phyloP scores from a whole-genome alignment of 2,113 vertebrate genomes.

The Megaptera novaeangliae region DNA sequence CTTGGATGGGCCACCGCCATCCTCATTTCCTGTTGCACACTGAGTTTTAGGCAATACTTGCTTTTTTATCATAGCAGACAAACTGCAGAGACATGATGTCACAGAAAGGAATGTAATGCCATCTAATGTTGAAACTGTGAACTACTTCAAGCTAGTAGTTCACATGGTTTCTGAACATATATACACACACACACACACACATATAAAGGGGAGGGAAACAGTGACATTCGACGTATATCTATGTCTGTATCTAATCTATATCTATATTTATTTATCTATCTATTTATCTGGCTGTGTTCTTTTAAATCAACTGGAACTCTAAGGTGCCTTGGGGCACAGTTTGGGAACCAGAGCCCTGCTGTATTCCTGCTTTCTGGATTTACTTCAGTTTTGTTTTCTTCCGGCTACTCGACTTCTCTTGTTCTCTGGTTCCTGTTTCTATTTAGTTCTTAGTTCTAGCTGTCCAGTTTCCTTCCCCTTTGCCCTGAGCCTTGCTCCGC shows the following conservation, averaged over 20 bases:
- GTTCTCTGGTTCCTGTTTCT: conserved; percentile 15
- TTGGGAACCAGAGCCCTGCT: neutral
- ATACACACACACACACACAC: rapidly evolving
- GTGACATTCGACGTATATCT: neutral
- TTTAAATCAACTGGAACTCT: neutral
- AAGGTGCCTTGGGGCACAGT: neutral
- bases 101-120: neutral
- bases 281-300: neutral
- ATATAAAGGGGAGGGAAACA: neutral
- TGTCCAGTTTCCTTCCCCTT: neutral
- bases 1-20: rapidly evolving
- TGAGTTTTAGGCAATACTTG: neutral
- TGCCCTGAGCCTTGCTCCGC: neutral
- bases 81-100: neutral
- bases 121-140: conserved; percentile 33
- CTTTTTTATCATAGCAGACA: neutral
- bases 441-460: neutral
- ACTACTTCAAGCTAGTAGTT: neutral
- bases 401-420: neutral
- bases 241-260: neutral
- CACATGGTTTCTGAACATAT: neutral
- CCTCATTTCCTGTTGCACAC: neutral
- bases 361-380: neutral
- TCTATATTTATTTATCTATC: neutral
- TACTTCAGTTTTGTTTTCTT: neutral